These are phyloP conservation scores for Gastrophysa polygoni DNA, from an alignment of 2,888 invertebrate species.

Conservation along the genomic window DNA sequence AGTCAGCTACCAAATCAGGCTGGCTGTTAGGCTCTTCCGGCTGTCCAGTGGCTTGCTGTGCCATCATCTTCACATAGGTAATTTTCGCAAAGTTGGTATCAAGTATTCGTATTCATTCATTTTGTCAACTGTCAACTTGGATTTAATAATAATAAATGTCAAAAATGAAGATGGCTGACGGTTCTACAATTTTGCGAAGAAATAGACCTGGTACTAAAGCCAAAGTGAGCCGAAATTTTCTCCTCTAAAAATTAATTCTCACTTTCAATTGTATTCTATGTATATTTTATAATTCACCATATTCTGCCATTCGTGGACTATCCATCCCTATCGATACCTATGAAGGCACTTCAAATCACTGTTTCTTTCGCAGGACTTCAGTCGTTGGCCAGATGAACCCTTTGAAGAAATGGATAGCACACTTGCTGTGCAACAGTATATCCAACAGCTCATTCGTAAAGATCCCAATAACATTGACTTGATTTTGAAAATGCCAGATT, in stretches of 20 bases:
- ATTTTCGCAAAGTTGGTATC: too few relatives aligned
- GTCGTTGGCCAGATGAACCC: conserved; percentile 96
- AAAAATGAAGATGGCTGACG: conserved; percentile 85
- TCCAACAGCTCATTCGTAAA: conserved; percentile 94
- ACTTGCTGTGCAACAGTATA: conserved; percentile 97
- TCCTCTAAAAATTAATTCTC: not conserved
- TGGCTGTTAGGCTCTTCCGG: too few relatives aligned
- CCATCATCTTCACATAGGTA: too few relatives aligned
- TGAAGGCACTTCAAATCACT: too few relatives aligned
- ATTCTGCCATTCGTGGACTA: too few relatives aligned
- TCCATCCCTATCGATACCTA: too few relatives aligned
- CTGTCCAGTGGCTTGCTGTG: too few relatives aligned
- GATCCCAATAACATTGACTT: conserved; percentile 93
- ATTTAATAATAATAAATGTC: conserved; percentile 24
- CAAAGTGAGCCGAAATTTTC: conserved; percentile 64
- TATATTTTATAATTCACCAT: too few relatives aligned
- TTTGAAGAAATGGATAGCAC: conserved; percentile 99
- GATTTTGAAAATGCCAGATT: conserved; percentile 95
- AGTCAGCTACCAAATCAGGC: too few relatives aligned
- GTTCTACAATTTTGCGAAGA: conserved; percentile 80
- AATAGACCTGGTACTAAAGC: conserved; percentile 92
- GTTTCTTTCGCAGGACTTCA: conserved; percentile 80
- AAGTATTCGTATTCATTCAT: not conserved
- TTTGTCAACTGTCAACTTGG: not conserved
- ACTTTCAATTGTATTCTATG: too few relatives aligned